Base-by-base conservation (phyloP, 2,797 vertebrate genomes). In the Tangara arthus region DNA sequence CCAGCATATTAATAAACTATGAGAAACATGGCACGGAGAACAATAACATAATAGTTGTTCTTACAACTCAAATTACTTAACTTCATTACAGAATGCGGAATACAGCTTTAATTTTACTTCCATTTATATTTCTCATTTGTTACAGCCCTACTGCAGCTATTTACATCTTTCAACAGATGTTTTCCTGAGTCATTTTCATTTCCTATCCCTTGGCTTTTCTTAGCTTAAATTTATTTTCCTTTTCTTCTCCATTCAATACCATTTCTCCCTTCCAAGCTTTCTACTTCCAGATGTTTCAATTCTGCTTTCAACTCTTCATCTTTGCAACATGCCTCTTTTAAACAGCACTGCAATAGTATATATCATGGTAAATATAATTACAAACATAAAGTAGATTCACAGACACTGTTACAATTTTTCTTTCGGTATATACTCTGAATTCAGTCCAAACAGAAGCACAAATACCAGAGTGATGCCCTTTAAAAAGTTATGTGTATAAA, bases 21-120 rank as follows among this genome's bases (percentile, higher is more conserved):
- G 81, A 95, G 87, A 96, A 92, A 53, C 57, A 80, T 78, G 88
- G 70, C 50, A 80, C 83, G 88, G 27, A 94, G 63, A 90, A 82
- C 59, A 94, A 52, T 60, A 87, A 87, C 20, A 90, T 20, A 69
- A 81, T 53, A 84, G 32, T 20, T 59, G 35, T 28, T 39, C 57
- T 37, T 79, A 95, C 42, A 91, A 68, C 12, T 77, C 63, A 61
- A 89, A 69, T 46, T 56, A 69, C 24, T 90, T 56, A 85, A 80
- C 53, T 89, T 90, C 37, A 42, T 64, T 72, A 93, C 49, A 73
- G 53, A 89, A 82, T 21, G 52, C 23, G 87, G 56, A 84, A 69
- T 46, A 84, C 60, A 59, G 26, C 83, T 86, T 63, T 68, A 69
- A 32, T 50, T 83, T 89, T 50, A 44, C 32, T 90, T 72, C 55